Percentiles rank a stretch among this genome's conserved stretches.
Evolutionary conservation across 2,888 invertebrate genomes (phyloP).

Genomic region (Campopleginae sp.): DNA sequence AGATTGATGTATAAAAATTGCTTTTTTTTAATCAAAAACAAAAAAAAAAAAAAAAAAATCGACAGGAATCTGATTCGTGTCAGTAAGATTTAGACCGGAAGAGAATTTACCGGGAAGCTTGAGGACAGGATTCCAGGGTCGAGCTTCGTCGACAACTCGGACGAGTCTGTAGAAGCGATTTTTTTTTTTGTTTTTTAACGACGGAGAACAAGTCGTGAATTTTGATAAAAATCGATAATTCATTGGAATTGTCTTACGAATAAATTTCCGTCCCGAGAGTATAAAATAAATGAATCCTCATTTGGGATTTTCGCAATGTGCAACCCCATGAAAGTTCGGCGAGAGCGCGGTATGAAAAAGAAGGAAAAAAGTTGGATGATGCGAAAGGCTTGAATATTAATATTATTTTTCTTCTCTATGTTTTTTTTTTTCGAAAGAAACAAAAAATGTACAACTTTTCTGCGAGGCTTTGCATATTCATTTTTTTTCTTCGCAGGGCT

Average conservation of each 20-base stretch:
- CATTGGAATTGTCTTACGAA: background rate
- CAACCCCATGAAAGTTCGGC: background rate
- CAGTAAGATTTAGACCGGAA: background rate
- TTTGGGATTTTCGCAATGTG: background rate
- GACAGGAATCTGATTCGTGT: background rate
- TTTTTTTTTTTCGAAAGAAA: conserved; percentile 70
- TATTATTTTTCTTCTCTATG: conserved; percentile 65
- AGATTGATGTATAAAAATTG: conserved; percentile 21
- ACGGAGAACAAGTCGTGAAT: no score
- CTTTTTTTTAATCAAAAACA: background rate
- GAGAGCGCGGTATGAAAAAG: background rate
- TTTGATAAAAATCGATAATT: background rate
- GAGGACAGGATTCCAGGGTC: background rate
- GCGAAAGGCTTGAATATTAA: conserved; percentile 71
- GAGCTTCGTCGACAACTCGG: background rate
- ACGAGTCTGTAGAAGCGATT: background rate
- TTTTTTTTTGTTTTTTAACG: background rate
- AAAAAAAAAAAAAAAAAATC: background rate
- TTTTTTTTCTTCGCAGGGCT: conserved; percentile 75
- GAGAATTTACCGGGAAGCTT: background rate
- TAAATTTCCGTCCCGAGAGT: background rate
- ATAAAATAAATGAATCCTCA: background rate
- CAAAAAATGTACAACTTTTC: conserved; percentile 71
- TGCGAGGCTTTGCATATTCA: conserved; percentile 78
- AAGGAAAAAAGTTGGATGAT: conserved; percentile 44